Base-by-base conservation (phyloP, 30 jellyfish, hydroid and myxozoan species). In the Cassiopea andromeda region DNA sequence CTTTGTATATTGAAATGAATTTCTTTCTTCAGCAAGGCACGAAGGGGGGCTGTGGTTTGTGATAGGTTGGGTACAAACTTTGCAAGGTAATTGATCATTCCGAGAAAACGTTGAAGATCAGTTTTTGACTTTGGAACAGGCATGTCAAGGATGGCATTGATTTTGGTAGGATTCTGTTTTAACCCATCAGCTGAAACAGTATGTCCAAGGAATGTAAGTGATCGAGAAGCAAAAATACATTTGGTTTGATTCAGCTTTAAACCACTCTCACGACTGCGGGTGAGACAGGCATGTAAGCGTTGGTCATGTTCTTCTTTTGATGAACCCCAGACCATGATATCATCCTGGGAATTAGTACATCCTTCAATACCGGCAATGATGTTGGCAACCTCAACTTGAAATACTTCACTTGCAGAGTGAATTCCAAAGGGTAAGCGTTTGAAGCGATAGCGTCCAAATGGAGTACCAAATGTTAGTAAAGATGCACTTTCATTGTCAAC, bases 201-300 rank as follows among this genome's bases (percentile, higher is more conserved):
- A 66, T 89, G 96, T 43, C 96, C 96, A 16, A 81, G 47, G 81
- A 44, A 89, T 48, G 73, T 69, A 27, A 89, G 74, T 66, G 81
- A 92, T 64, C 81, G 44, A 38, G 60, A 71, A 60, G 88, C 75
- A 9, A 80, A 60, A 17, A 19, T 54, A 19, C 73, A 27, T 82
- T 89, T 89, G 8, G 47, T 44, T 17, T 49, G 44, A 60, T 89
- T 80, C 46, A 88, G 87, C 85, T 78, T 88, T 15, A 54, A 14
- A n/a, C 60, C 44, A 10, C 61, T 45, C 69, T 66, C 75, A 44
- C 7, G 4, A 2, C 54, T 18, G 44, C 93, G 45, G 15, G 50
- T 44, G 60, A 72, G 76, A 46, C 77, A 58, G 12, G 71, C 83
- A 50, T 9, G 64, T 50, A 50, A 50, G 64, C 64, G 64, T 19